Evolutionary conservation across 2,888 invertebrate species (phyloP).

Genomic region (Acanthosepion lycidas): DNA sequence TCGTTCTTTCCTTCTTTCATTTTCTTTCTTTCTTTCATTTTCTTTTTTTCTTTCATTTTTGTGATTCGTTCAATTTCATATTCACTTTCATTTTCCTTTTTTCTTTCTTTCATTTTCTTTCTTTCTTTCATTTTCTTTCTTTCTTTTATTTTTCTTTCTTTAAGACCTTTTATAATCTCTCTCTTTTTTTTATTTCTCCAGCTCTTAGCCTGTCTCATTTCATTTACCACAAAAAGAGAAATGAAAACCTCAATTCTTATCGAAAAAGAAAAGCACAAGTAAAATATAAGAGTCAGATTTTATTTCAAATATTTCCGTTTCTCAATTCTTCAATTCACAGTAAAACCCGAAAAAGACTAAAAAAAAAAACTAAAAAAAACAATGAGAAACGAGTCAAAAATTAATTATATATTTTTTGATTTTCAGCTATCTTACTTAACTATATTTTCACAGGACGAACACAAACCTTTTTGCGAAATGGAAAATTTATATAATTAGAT

Average conservation of each 20-base stretch:
- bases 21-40: not conserved
- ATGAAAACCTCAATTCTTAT: not conserved
- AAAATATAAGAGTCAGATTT: not conserved
- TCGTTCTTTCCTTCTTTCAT: too few relatives aligned
- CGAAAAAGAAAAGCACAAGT: not conserved
- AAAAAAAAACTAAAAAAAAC: too few relatives aligned
- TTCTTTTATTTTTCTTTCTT: not conserved
- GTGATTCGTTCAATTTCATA: not conserved
- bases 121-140: not conserved
- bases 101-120: not conserved
- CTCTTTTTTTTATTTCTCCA: not conserved
- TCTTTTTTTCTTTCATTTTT: not conserved
- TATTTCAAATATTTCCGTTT: not conserved
- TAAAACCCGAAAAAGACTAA: too few relatives aligned
- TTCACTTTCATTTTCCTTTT: not conserved
- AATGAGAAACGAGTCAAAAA: not conserved
- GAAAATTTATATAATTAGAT: not conserved
- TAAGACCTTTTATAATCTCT: not conserved
- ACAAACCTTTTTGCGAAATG: not conserved
- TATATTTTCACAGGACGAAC: not conserved
- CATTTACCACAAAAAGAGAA: not conserved
- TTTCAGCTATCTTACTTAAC: not conserved
- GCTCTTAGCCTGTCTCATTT: too few relatives aligned
- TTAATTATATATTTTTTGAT: not conserved
- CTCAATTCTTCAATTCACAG: not conserved